Evolutionary conservation across 2,888 invertebrate species (phyloP), one percentile per base, ranked within the genome.

Genomic region (Nymphalis urticae): DNA sequence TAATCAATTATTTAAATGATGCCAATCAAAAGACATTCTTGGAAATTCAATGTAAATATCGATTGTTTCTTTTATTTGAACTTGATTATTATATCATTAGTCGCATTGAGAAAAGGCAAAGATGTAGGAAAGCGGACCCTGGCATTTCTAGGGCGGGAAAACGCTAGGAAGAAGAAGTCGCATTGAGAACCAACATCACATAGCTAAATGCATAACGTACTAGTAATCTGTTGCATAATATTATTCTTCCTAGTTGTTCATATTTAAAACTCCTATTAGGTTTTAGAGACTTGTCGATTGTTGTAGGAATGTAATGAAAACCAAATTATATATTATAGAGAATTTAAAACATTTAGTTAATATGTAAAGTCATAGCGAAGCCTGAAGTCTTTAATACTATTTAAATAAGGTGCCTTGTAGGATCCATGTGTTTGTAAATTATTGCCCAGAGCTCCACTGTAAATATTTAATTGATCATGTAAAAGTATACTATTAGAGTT

Each of bases 271-370:
- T 91, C 91, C 91, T 92, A 91, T 89, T 91, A 91, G 90, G 84
- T 90, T 82, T 87, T 90, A 92, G 89, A 83, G 85, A 87, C 84
- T 84, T 87, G 86, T 88, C 88, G 84, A 87, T 89, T 92, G 89
- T 90, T 90, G 87, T 92, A 92, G 89, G 86, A 87, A 88, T 90
- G 84, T 90, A 90, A 89, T 89, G 87, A 89, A 91, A 88, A 91
- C 92, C 92, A 92, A 92, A 92, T 90, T 91, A 90, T 91, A 92
- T 91, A 90, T 91, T 89, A 88, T 92, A 92, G 90, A 91, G 88
- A 89, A 90, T 89, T 88, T 89, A 90, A 84, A 88, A 88, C 84
- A 85, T 88, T 89, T 90, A 90, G 88, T 89, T 89, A 88, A 88
- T 87, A 84, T 92, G 87, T 91, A 90, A 90, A 91, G 91, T 91